Percentiles rank a stretch among this genome's conserved stretches.
phyloP scores from a whole-genome alignment of 2,888 invertebrate genomes.

The Perdita meconis region DNA sequence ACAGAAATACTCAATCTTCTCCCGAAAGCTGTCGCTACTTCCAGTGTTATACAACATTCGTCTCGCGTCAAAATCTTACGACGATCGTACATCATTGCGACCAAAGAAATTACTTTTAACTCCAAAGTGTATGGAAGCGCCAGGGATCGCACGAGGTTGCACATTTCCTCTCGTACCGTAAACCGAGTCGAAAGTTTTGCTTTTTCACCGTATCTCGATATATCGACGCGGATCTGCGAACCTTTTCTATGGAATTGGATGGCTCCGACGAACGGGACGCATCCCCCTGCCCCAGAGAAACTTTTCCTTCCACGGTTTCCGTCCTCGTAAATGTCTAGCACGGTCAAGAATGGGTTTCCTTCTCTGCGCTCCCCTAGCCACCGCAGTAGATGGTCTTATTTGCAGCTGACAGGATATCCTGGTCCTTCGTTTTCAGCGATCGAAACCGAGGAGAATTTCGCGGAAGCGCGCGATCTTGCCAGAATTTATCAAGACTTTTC shows the following conservation, averaged over 20 bases:
- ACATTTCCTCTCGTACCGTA: slow-evolving; percentile 1
- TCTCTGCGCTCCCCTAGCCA: not conserved
- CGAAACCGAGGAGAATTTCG: not conserved
- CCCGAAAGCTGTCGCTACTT: not conserved
- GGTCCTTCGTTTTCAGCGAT: not conserved
- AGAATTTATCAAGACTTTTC: too few species aligned
- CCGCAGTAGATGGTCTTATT: slow-evolving; percentile 38
- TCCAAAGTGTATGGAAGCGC: not conserved
- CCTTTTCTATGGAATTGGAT: slow-evolving; percentile 13
- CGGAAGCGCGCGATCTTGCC: not conserved
- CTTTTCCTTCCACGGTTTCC: not conserved
- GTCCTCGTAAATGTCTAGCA: slow-evolving; percentile 17
- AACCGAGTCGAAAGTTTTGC: slow-evolving; percentile 7
- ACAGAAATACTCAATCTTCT: not conserved
- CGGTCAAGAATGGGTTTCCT: slow-evolving; percentile 26
- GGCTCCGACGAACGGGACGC: not conserved
- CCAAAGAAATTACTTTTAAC: not conserved
- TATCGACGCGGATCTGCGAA: slow-evolving; percentile 22
- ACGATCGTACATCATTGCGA: not conserved
- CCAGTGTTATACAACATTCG: too few species aligned
- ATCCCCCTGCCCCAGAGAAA: not conserved
- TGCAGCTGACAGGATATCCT: slow-evolving; percentile 31
- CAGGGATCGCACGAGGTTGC: not conserved
- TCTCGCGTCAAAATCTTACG: not conserved
- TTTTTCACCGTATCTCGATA: not conserved